A percentile compares a stretch with the other conserved stretches of the same genome.
phyloP scores from a whole-genome alignment of 2,797 vertebrate species.

The Rhynchotus rufescens region DNA sequence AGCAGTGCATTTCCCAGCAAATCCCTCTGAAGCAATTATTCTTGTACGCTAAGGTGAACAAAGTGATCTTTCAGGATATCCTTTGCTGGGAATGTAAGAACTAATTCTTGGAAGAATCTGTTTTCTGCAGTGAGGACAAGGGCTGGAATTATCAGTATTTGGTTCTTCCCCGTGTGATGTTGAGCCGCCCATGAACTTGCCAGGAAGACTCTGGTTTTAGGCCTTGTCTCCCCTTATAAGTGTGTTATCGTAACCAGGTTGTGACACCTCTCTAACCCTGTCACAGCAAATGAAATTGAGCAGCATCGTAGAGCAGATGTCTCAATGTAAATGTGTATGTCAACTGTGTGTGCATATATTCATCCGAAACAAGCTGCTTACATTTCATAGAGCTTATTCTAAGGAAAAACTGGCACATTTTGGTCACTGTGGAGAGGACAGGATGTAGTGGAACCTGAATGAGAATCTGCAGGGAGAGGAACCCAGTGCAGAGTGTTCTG shows the following conservation, averaged over 20 bases:
- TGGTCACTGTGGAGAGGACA: not conserved
- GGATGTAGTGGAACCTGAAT: not conserved
- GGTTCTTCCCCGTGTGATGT: not conserved
- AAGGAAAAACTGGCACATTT: not conserved
- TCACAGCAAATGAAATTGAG: not conserved
- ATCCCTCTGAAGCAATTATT: slow-evolving; percentile 50
- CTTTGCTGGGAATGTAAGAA: slow-evolving; percentile 38
- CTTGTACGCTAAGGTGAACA: not conserved
- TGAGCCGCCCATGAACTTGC: not conserved
- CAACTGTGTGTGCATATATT: not conserved
- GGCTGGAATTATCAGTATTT: not conserved
- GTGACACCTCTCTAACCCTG: not conserved
- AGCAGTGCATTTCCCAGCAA: slow-evolving; percentile 66
- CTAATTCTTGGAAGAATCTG: not conserved
- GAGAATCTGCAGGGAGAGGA: not conserved
- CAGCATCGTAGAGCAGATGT: not conserved
- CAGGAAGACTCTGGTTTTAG: not conserved
- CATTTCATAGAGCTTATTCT: slow-evolving; percentile 9
- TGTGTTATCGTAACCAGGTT: not conserved
- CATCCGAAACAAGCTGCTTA: slow-evolving; percentile 29
- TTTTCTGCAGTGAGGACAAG: not conserved
- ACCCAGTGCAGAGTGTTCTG: not conserved
- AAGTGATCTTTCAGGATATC: slow-evolving; percentile 53
- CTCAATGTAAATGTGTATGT: not conserved
- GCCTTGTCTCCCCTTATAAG: not conserved